Conservation (phyloP, 2,113 vertebrate species). For the Pollachius pollachius region DNA sequence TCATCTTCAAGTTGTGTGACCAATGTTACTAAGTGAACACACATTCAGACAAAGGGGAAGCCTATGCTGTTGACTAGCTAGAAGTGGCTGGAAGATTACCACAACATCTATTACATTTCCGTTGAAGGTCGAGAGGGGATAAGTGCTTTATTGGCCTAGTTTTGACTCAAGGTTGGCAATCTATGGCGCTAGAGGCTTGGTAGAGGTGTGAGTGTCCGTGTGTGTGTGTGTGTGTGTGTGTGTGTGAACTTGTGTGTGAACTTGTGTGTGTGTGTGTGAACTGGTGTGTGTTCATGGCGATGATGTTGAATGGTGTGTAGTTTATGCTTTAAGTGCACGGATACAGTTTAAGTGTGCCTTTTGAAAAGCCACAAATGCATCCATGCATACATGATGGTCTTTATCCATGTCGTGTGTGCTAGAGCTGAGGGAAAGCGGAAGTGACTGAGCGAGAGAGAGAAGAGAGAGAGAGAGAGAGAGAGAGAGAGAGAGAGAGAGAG, state of each 20-base stretch:
- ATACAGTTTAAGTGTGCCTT: constrained; percentile 16
- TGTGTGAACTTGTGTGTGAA: not conserved
- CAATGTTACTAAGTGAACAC: too few relatives aligned
- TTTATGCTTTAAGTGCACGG: constrained; percentile 21
- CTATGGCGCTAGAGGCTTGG: not conserved
- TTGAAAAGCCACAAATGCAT: constrained; percentile 14
- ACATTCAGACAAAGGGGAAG: too few relatives aligned
- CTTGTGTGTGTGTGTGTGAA: constrained; percentile 1
- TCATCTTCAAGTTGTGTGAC: too few relatives aligned
- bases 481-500: constrained; percentile 8
- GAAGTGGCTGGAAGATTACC: not conserved
- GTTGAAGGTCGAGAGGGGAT: constrained; percentile 32
- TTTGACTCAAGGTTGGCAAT: not conserved
- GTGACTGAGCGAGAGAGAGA: not conserved
- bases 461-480: not conserved
- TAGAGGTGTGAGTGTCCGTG: not conserved
- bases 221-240: not conserved
- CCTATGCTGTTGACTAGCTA: not conserved
- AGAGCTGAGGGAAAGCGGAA: too few relatives aligned
- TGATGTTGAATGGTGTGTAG: not conserved
- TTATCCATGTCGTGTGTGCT: constrained; percentile 4
- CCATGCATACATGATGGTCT: constrained; percentile 2
- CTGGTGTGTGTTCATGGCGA: constrained; percentile 7
- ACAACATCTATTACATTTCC: not conserved
- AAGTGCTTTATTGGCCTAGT: not conserved